Evolutionary conservation across 2,113 vertebrate genomes (phyloP).

Genomic region (Plecotus auritus): DNA sequence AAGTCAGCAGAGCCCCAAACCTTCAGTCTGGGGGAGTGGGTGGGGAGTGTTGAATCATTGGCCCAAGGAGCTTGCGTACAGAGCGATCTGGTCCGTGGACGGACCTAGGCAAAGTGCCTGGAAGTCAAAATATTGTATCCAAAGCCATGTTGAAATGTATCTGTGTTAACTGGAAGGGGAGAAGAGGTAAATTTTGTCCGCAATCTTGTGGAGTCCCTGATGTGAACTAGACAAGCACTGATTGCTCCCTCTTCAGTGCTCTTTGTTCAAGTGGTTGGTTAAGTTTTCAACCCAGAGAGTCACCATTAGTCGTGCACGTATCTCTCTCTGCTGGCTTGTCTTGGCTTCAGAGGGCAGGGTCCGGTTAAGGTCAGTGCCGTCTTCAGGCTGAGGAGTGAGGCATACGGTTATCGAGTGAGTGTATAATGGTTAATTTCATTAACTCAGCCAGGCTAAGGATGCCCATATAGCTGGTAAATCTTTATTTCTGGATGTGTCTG

Average conservation of each 20-base stretch:
- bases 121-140: background rate
- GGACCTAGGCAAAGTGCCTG: background rate
- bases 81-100: accelerated
- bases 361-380: background rate
- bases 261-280: background rate
- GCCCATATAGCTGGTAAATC: too few relatives aligned
- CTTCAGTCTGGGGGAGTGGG: background rate
- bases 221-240: background rate
- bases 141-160: background rate
- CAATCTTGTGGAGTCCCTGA: background rate
- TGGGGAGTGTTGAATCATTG: background rate
- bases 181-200: background rate
- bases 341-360: background rate
- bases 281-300: background rate
- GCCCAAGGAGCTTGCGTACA: accelerated
- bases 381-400: background rate
- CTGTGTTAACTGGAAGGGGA: background rate
- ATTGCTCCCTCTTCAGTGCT: background rate
- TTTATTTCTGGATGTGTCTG: background rate
- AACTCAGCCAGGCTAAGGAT: background rate
- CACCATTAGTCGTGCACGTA: accelerated
- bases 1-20: background rate
- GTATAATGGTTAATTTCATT: background rate
- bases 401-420: background rate
- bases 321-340: background rate